These are phyloP conservation scores for Kryptolebias marmoratus DNA, from an alignment of 2,113 vertebrate species.

Conservation along the genomic window DNA sequence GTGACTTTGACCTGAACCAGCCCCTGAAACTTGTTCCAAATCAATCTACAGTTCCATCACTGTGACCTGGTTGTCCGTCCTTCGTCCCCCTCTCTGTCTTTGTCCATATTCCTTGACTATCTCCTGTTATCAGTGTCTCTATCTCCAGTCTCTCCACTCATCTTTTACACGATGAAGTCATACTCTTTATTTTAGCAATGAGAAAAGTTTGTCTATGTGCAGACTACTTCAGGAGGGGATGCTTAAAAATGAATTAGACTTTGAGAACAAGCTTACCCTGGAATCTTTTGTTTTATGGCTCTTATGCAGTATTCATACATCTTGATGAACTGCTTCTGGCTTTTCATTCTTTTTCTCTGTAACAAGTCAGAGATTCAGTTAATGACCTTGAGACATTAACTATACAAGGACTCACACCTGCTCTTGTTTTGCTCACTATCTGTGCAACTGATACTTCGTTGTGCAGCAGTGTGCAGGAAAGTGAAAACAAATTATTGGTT, in stretches of 20 bases:
- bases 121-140: constrained; percentile 62
- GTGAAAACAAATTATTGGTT: not conserved
- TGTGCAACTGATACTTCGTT: constrained; percentile 3
- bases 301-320: constrained; percentile 69
- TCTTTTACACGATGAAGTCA: constrained; percentile 44
- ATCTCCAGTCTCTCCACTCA: constrained; percentile 54
- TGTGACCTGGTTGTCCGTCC: constrained; percentile 58
- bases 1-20: constrained; percentile 73
- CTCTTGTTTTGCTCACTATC: constrained; percentile 13
- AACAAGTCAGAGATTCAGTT: constrained; percentile 51
- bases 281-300: constrained; percentile 60
- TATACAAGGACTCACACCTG: constrained; percentile 56
- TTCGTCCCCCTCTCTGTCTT: constrained; percentile 44
- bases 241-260: constrained; percentile 52
- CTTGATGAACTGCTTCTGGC: constrained; percentile 46
- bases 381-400: constrained; percentile 67
- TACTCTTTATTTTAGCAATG: constrained; percentile 23
- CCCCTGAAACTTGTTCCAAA: constrained; percentile 74
- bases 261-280: constrained; percentile 58
- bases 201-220: constrained; percentile 48
- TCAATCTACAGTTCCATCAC: constrained; percentile 78
- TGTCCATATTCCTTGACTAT: constrained; percentile 50
- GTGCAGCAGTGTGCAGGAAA: not conserved
- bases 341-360: constrained; percentile 8
- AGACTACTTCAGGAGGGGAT: constrained; percentile 24